These are phyloP conservation scores for Orientallactaga bullata DNA, from an alignment of 2,113 vertebrate genomes.

Conservation along the genomic window DNA sequence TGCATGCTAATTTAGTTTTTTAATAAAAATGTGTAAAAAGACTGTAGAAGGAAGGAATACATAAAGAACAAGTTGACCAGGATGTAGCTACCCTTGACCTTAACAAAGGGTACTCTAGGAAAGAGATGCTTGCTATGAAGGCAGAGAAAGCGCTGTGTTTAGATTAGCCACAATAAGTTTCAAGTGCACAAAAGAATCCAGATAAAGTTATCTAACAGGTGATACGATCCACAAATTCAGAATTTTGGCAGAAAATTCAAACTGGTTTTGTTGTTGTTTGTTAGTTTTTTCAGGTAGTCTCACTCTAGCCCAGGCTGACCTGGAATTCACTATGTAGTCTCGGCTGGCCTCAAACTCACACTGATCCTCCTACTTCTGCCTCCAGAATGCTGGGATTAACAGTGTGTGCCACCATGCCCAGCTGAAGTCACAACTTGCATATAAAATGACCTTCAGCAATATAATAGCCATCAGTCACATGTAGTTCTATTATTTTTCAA, in stretches of 20 bases:
- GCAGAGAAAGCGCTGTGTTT: neutral
- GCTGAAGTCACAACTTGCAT: neutral
- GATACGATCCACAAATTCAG: neutral
- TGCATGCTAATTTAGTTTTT: neutral
- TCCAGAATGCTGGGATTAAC: too few relatives aligned
- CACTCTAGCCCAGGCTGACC: too few relatives aligned
- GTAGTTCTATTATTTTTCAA: neutral
- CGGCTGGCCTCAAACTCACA: too few relatives aligned
- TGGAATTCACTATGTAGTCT: too few relatives aligned
- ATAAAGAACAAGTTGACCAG: neutral
- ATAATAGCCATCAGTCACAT: neutral
- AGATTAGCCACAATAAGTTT: neutral
- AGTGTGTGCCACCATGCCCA: too few relatives aligned
- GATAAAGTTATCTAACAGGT: neutral
- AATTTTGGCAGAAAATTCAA: constrained; percentile 31
- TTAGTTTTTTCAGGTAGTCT: too few relatives aligned
- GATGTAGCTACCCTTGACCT: neutral
- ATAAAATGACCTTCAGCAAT: neutral
- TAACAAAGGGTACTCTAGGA: neutral
- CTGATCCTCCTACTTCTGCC: too few relatives aligned
- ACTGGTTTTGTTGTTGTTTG: neutral
- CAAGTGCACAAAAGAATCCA: neutral
- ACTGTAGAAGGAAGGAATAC: neutral
- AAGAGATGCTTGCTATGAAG: neutral
- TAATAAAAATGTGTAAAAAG: neutral